A percentile compares a stretch with the other conserved stretches of the same genome.
phyloP scores from a whole-genome alignment of 1,140 invertebrate genomes.

The Anastatus disparis region DNA sequence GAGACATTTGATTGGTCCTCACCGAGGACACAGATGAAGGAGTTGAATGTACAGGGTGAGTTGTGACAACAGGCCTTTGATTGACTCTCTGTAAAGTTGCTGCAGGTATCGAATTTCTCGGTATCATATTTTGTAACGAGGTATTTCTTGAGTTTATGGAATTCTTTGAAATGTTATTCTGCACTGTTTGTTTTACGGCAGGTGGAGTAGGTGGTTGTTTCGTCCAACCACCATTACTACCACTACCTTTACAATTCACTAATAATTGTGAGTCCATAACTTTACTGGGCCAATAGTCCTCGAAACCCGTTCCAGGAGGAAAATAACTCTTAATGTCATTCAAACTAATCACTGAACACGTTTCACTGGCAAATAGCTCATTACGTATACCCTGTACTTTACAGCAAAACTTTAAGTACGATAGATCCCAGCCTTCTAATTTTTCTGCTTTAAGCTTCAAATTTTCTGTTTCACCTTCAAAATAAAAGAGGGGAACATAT shows the following conservation, averaged over 20 bases:
- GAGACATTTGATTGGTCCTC: constrained; percentile 53
- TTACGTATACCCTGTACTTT: constrained; percentile 93
- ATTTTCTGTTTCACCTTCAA: constrained; percentile 92
- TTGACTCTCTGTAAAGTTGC: constrained; percentile 53
- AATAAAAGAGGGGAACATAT: constrained; percentile 94
- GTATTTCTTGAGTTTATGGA: constrained; percentile 52
- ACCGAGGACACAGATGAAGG: constrained; percentile 53
- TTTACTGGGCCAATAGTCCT: constrained; percentile 91
- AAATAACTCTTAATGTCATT: constrained; percentile 92
- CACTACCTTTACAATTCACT: constrained; percentile 70
- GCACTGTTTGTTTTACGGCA: constrained; percentile 45
- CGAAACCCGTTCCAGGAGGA: constrained; percentile 86
- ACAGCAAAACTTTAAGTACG: constrained; percentile 93
- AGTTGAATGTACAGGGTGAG: constrained; percentile 56
- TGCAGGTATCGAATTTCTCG: constrained; percentile 37
- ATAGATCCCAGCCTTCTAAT: constrained; percentile 89
- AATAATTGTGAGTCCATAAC: constrained; percentile 81
- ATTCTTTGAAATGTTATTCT: constrained; percentile 55
- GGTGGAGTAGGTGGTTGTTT: constrained; percentile 68
- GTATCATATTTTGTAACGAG: constrained; percentile 51
- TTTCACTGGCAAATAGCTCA: constrained; percentile 89
- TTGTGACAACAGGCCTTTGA: constrained; percentile 54
- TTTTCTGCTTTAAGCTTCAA: constrained; percentile 85
- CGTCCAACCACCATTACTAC: constrained; percentile 72
- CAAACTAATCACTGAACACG: constrained; percentile 87